Percentiles rank a stretch among this genome's conserved stretches.
These are phyloP conservation scores for Istiophorus platypterus DNA, from an alignment of 2,113 vertebrate species.

Conservation along the genomic window DNA sequence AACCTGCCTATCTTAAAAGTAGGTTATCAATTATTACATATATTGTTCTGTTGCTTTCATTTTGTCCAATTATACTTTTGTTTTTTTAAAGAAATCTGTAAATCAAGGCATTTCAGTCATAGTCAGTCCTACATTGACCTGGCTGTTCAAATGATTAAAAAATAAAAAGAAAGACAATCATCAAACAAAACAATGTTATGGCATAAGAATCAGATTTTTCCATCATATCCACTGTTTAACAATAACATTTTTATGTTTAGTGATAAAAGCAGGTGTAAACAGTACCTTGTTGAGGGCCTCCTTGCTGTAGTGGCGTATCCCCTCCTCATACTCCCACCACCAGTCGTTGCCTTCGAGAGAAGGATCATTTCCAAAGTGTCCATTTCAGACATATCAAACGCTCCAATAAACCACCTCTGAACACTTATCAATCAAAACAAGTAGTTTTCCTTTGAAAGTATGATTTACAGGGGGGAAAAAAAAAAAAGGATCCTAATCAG, in stretches of 20 bases:
- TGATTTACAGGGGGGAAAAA: conserved; percentile 7
- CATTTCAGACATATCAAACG: neutral
- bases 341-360: conserved; percentile 78
- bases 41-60: neutral
- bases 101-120: neutral
- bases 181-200: neutral
- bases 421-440: neutral
- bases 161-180: neutral
- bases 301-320: conserved; percentile 79
- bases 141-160: neutral
- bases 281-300: conserved; percentile 80
- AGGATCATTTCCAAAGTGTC: conserved; percentile 17
- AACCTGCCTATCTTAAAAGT: conserved; percentile 2
- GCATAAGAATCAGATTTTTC: neutral
- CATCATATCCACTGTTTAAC: neutral
- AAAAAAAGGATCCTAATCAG: neutral
- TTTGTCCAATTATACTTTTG: neutral
- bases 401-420: neutral
- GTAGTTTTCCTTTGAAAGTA: neutral
- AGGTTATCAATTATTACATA: neutral
- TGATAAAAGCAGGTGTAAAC: conserved; percentile 2
- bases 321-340: conserved; percentile 84
- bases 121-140: no score
- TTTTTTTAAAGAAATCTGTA: neutral
- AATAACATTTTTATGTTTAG: neutral